Evolutionary conservation across 2,797 vertebrate genomes (phyloP), one percentile per base, ranked within the genome.

Genomic region (Etheostoma perlongum): DNA sequence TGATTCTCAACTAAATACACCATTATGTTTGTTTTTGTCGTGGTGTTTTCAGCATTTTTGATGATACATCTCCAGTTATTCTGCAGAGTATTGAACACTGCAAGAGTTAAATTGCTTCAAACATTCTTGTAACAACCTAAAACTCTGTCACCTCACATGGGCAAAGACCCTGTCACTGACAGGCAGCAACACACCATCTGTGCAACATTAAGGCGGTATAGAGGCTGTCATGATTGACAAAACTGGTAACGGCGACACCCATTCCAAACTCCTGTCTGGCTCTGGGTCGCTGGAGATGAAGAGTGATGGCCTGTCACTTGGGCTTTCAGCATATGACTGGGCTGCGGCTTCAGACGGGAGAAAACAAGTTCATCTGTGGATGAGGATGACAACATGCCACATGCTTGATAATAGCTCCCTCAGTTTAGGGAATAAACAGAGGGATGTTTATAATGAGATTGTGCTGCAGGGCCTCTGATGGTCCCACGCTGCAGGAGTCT

Each of bases 221-320:
- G 77, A 85, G 84, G 83, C 85, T 90, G 90, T 92, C 87, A 80
- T 75, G 88, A 88, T 92, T 94, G 91, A 95, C 92, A 91, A 93
- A 94, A 88, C 81, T 76, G 88, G 88, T 76, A 89, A 81, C 85
- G 62, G 78, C 82, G 61, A 92, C 89, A 91, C 89, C 85, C 88
- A 78, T 89, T 78, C 85, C 84, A 78, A 79, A 83, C 84, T 82
- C 78, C 86, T 88, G 91, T 84, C 83, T 89, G 86, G 89, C 90
- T 91, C 72, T 74, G 89, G 91, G 85, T 91, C 57, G 77, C 81
- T 72, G 83, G 65, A 89, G 91, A 92, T 93, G 90, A 91, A 91
- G 91, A 94, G 90, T 92, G 91, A 94, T 94, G 89, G 91, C 86
- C 86, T 91, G 90, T 91, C 92, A 89, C 82, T 64, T 16, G 48